These are phyloP conservation scores for Perca flavescens DNA, from an alignment of 2,113 vertebrate genomes.

Conservation along the genomic window DNA sequence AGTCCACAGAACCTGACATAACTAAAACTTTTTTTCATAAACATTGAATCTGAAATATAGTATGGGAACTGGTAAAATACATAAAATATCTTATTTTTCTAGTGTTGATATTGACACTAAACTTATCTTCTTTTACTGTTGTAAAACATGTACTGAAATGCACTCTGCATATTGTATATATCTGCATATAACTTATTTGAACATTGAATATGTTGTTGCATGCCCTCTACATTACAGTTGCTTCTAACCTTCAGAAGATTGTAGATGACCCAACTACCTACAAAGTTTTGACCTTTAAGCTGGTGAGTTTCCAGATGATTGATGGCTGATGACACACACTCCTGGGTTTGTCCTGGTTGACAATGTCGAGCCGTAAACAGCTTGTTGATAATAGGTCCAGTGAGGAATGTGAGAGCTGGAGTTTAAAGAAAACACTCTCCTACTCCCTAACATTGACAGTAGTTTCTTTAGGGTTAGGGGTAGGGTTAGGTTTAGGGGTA, in stretches of 20 bases:
- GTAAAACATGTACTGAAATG: background rate
- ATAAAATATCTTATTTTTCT: background rate
- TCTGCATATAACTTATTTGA: background rate
- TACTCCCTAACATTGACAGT: no score
- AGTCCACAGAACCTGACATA: background rate
- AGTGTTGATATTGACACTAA: background rate
- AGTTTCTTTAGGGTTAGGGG: no score
- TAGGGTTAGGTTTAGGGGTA: no score
- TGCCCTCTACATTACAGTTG: conserved; percentile 86
- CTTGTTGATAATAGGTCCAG: conserved; percentile 34
- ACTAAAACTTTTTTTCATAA: background rate
- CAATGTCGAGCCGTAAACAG: conserved; percentile 13
- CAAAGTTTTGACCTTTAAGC: conserved; percentile 98
- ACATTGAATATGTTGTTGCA: conserved; percentile 11
- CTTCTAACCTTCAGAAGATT: conserved; percentile 99
- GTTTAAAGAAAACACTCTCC: no score
- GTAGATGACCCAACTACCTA: conserved; percentile 96
- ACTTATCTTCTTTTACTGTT: background rate
- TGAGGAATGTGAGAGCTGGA: conserved; percentile 18
- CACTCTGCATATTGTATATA: background rate
- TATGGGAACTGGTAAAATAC: no score
- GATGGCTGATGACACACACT: conserved; percentile 30
- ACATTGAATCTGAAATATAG: background rate
- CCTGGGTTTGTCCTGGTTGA: conserved; percentile 3
- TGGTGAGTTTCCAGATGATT: conserved; percentile 89